phyloP scores from a whole-genome alignment of 2,888 invertebrate species.

The Pecten maximus region DNA sequence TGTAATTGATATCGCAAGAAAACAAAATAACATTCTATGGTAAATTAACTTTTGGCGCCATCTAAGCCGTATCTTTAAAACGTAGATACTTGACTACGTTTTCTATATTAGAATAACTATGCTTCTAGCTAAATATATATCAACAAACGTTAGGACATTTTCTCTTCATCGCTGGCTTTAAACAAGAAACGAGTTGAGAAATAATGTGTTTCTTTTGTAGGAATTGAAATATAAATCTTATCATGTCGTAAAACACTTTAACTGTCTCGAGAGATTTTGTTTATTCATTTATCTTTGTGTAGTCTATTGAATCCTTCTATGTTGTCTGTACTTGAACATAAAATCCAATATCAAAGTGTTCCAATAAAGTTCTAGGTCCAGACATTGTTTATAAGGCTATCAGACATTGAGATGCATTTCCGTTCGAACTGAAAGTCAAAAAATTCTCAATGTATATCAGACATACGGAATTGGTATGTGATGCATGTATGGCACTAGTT shows the following conservation, averaged over 20 bases:
- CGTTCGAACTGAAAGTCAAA: neutral
- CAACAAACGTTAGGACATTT: neutral
- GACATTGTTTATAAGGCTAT: neutral
- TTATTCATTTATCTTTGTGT: neutral
- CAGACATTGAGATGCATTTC: neutral
- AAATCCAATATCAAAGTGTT: neutral
- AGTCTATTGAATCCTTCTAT: neutral
- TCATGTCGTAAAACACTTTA: neutral
- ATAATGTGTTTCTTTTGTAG: slow-evolving; percentile 1
- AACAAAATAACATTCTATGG: neutral
- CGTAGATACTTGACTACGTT: neutral
- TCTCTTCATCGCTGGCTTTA: neutral
- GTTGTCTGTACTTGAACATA: neutral
- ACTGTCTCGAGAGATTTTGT: neutral
- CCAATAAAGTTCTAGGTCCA: neutral
- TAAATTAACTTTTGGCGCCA: neutral
- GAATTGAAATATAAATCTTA: neutral
- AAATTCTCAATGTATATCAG: no score
- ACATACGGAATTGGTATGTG: no score
- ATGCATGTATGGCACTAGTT: no score
- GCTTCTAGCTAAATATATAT: neutral
- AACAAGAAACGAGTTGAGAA: neutral
- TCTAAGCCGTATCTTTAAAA: neutral
- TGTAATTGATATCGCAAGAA: neutral
- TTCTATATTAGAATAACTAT: neutral